Base-by-base conservation (phyloP, 2,797 vertebrate species). In the Spea hammondii region DNA sequence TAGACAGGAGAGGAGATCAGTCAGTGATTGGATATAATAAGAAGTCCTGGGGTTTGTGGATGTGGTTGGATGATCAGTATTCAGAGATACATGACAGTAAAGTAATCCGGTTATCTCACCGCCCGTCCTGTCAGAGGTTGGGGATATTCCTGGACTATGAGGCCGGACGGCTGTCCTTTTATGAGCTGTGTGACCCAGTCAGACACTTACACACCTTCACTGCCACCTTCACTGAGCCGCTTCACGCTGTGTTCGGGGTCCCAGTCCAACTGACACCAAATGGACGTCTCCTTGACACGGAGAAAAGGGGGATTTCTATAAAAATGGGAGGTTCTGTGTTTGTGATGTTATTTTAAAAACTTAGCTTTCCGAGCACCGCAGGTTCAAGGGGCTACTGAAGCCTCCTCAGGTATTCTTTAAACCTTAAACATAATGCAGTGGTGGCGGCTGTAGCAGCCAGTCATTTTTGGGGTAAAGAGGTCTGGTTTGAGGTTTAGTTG, bases 11-110 rank as follows among this genome's bases (percentile, higher is more conserved):
- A 57, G 67, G 79, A 3, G 32, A 57, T 2, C 67, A 65, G 59
- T 80, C 78, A 11, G 60, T 55, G 4, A 50, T 76, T 4, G 74
- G 73, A 12, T 57, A 76, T 46, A 76, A 80, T 65, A 44, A 17
- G 49, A 66, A 67, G 47, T 76, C 74, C 13, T 80, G 73, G 73
- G 59, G 79, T 17, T 65, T 32, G 32, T 65, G 62, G 14, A 4
- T 2, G 6, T 65, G 5, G 2, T 32, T 32, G n/a, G 32, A 5
- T 4, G 10, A 59, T 14, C 55, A 4, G 12, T 59, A 59, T 13
- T 59, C 55, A 10, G 55, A 4, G 55, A 59, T 11, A 59, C 55
- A 4, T 13, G 55, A 59, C 11, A 11, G 12, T 59, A 59, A 59
- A 12, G 55, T 4, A 59, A 59, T 13, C 11, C 12, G 1, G 4